Percentiles rank a stretch among this genome's conserved stretches.
phyloP scores from a whole-genome alignment of 2,113 vertebrate species.

The Sinocyclocheilus maitianheensis region DNA sequence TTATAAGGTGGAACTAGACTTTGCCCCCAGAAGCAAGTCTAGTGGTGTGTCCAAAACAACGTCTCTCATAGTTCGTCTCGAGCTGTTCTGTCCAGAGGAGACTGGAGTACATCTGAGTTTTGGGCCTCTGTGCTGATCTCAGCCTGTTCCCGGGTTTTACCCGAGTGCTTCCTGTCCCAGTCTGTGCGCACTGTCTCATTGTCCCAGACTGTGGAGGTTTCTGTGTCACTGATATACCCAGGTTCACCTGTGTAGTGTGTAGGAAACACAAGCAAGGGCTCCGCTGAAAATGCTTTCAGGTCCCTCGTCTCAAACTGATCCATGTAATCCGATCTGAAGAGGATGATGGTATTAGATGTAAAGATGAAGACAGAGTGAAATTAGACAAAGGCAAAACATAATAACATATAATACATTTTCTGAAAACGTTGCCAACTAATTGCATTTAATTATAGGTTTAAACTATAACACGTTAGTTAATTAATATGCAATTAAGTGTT shows the following conservation, averaged over 20 bases:
- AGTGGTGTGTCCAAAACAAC: background rate
- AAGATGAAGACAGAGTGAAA: background rate
- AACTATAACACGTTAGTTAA: too few relatives aligned
- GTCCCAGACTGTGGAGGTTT: conserved; percentile 92
- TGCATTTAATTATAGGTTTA: too few relatives aligned
- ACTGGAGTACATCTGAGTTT: conserved; percentile 87
- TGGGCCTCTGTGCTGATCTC: conserved; percentile 85
- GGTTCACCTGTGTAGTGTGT: conserved; percentile 89
- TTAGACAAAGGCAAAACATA: background rate
- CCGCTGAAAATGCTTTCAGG: conserved; percentile 86
- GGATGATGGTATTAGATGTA: background rate
- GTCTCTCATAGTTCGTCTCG: conserved; percentile 85
- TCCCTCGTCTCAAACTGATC: conserved; percentile 82
- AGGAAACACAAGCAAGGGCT: conserved; percentile 88
- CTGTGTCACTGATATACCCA: conserved; percentile 91
- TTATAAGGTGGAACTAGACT: background rate
- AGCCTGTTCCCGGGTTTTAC: conserved; percentile 85
- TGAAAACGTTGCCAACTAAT: too few relatives aligned
- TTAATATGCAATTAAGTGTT: too few relatives aligned
- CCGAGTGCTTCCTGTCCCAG: conserved; percentile 87
- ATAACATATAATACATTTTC: too few relatives aligned
- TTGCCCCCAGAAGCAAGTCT: background rate
- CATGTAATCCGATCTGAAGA: conserved; percentile 83
- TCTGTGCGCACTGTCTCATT: conserved; percentile 83
- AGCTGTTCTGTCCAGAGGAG: conserved; percentile 82